Evolutionary conservation across 1,140 invertebrate genomes (phyloP), one percentile per base, ranked within the genome.

Genomic region (Drosophila varians): DNA sequence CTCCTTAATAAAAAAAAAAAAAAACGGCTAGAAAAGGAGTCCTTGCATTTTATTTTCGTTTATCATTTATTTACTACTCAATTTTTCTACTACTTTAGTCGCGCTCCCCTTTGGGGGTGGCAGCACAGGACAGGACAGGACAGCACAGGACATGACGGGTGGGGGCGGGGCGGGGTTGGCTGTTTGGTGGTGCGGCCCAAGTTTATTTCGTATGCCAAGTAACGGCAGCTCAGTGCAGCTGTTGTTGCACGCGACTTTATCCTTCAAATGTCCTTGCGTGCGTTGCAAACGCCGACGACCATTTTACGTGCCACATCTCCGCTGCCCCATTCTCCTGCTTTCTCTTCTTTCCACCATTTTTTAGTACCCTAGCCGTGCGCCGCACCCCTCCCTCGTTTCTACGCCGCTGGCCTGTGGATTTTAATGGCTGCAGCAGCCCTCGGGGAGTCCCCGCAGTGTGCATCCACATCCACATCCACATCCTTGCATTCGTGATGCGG

Each of bases 191-290:
- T 73, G 69, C 36, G 79, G 79, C 79, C 42, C 60, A 61, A 86
- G 80, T 86, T 84, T 78, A 84, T 84, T 84, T 84, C 76, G 80
- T 84, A 84, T 84, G 80, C 80, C 80, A 84, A 84, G 80, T 84
- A 84, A 84, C 72, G 80, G 80, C 80, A 86, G 80, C 80, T 86
- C 72, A 54, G 79, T 56, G 75, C 78, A 83, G 62, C 51, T 60
- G 74, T 54, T 64, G 54, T 55, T 87, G 69, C 83, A 82, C 83
- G 83, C 83, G 83, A 87, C 74, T 87, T 88, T 88, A 88, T 88
- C 83, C 83, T 88, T 88, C 83, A 88, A 83, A 88, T 88, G 83
- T 88, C 83, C 83, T 88, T 88, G 83, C 84, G 84, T 88, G 83
- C 83, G 83, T 88, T 83, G 77, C 83, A 87, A 66, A 66, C 62